phyloP scores from a whole-genome alignment of 2,113 vertebrate genomes.

The Phaethornis superciliosus region DNA sequence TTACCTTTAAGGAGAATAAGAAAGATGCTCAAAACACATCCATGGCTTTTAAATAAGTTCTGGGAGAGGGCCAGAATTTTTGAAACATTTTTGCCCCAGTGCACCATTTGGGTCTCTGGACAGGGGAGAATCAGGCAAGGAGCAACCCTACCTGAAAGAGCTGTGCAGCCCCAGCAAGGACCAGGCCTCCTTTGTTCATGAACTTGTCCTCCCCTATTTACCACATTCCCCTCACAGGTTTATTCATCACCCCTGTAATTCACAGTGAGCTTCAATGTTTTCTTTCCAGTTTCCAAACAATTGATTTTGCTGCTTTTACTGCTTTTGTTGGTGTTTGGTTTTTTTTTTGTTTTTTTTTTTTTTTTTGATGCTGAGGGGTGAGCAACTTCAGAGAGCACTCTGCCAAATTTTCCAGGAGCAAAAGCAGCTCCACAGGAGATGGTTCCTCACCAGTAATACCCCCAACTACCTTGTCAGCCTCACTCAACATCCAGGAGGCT shows the following conservation, averaged over 20 bases:
- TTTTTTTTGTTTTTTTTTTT: too few species aligned
- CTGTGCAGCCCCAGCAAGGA: not conserved
- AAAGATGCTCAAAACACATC: not conserved
- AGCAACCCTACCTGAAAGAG: not conserved
- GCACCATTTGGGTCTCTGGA: not conserved
- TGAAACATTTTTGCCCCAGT: not conserved
- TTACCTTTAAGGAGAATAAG: not conserved
- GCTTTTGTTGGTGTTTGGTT: not conserved
- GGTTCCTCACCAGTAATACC: not conserved
- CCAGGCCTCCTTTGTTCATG: not conserved
- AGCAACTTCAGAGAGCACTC: not conserved
- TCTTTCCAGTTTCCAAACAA: not conserved
- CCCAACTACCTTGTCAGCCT: not conserved
- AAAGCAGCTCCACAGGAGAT: not conserved
- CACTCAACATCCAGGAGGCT: not conserved
- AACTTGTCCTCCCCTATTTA: not conserved
- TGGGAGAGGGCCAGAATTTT: not conserved
- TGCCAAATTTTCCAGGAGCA: not conserved
- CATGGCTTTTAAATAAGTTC: not conserved
- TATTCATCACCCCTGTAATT: not conserved
- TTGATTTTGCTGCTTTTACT: not conserved
- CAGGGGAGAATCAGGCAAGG: not conserved
- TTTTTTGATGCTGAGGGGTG: not conserved
- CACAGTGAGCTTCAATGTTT: not conserved
- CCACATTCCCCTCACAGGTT: not conserved